phyloP scores from a whole-genome alignment of 2,888 invertebrate species.

The Ganaspis brasiliensis region DNA sequence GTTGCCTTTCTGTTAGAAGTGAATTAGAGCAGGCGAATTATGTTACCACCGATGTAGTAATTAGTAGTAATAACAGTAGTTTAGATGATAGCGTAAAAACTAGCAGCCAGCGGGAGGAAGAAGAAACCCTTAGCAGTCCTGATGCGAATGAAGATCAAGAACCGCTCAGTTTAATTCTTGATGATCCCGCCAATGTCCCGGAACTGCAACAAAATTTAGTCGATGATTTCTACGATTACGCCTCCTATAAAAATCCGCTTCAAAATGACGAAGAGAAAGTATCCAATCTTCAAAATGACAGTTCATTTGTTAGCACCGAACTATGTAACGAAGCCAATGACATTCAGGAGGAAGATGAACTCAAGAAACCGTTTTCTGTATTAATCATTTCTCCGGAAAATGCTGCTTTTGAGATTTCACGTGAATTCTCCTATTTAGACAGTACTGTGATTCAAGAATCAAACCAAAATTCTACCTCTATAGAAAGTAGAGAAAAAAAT shows the following conservation, averaged over 20 bases:
- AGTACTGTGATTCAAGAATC: conserved; percentile 12
- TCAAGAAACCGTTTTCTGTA: background rate
- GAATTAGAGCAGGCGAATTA: conserved; percentile 29
- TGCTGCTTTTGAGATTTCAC: background rate
- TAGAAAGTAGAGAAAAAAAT: background rate
- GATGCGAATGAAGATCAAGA: conserved; percentile 72
- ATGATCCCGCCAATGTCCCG: conserved; percentile 70
- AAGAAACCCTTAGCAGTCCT: conserved; percentile 67
- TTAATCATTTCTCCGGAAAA: background rate
- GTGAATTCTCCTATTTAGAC: background rate
- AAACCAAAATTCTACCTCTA: background rate
- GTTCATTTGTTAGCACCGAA: background rate
- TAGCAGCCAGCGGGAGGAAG: conserved; percentile 67
- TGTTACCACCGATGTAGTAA: conserved; percentile 53
- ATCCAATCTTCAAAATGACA: background rate
- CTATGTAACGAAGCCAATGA: background rate
- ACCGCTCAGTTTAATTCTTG: conserved; percentile 74
- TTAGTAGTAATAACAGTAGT: conserved; percentile 72
- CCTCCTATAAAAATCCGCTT: conserved; percentile 68
- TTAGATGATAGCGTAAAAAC: conserved; percentile 72
- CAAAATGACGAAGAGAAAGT: conserved; percentile 51
- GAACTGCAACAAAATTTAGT: conserved; percentile 68
- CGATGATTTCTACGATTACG: conserved; percentile 74
- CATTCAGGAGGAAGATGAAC: background rate
- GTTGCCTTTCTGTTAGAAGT: conserved; percentile 10